Percentiles rank a stretch among this genome's conserved stretches.
Evolutionary conservation across 2,113 vertebrate species (phyloP).

Genomic region (Cavia aperea): DNA sequence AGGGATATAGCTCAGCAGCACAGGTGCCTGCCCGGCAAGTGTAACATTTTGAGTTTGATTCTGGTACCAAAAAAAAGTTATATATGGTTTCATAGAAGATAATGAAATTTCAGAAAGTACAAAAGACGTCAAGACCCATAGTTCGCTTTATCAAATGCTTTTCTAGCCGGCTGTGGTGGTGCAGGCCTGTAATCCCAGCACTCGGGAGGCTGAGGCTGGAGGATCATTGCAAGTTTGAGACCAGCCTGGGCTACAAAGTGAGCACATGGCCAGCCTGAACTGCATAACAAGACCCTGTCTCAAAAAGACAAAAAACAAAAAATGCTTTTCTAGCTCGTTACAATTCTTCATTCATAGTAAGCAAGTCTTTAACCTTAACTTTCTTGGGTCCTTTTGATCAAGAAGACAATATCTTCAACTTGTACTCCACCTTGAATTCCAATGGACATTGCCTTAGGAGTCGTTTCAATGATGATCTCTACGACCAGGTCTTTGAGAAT

Average conservation of each 20-base stretch:
- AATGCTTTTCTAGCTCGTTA: slow-evolving; percentile 92
- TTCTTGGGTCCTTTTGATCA: slow-evolving; percentile 97
- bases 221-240: too few species aligned
- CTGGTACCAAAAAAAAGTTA: slow-evolving; percentile 5
- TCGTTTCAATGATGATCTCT: slow-evolving; percentile 99
- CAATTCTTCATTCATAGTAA: slow-evolving; percentile 98
- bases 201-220: too few species aligned
- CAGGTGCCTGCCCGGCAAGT: too few species aligned
- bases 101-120: slow-evolving; percentile 32
- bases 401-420: slow-evolving; percentile 97
- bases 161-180: slow-evolving; percentile 76
- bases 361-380: slow-evolving; percentile 95
- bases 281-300: too few species aligned
- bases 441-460: slow-evolving; percentile 98
- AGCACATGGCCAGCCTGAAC: too few species aligned
- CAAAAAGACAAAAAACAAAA: too few species aligned
- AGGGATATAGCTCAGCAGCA: too few species aligned
- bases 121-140: slow-evolving; percentile 87
- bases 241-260: too few species aligned
- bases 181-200: too few species aligned
- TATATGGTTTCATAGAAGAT: slow-evolving; percentile 1
- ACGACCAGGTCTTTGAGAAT: slow-evolving; percentile 97
- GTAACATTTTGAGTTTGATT: too few species aligned
- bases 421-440: slow-evolving; percentile 96
- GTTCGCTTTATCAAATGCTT: slow-evolving; percentile 97